Conservation (phyloP, 1,140 invertebrate species). For the Drosophila miranda region DNA sequence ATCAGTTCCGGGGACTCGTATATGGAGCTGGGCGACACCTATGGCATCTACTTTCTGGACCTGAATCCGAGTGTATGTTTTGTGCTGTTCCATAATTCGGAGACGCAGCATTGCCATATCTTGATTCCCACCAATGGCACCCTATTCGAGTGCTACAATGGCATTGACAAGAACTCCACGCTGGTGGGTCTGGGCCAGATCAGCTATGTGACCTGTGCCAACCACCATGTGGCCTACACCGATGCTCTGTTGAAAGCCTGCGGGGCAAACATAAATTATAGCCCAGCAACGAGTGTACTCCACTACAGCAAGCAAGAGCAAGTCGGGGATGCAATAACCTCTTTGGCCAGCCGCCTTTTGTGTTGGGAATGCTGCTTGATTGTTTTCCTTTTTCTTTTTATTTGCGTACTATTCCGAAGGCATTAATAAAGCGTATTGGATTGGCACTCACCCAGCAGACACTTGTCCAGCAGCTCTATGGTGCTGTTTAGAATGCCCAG, state of each 20-base stretch:
- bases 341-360: neutral
- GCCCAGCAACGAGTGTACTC: too few species aligned
- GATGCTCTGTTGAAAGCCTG: slow-evolving; percentile 3
- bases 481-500: slow-evolving; percentile 84
- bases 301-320: too few species aligned
- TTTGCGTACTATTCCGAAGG: neutral
- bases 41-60: slow-evolving; percentile 15
- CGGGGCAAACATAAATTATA: neutral
- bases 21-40: slow-evolving; percentile 5
- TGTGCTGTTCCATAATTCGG: slow-evolving; percentile 8
- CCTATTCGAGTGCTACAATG: slow-evolving; percentile 13
- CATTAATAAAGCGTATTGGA: neutral
- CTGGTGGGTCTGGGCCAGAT: slow-evolving; percentile 6
- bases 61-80: slow-evolving; percentile 10
- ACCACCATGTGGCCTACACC: slow-evolving; percentile 7
- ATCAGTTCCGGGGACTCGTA: neutral
- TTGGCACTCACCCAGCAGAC: slow-evolving; percentile 85
- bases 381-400: neutral
- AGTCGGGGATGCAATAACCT: slow-evolving; percentile 1
- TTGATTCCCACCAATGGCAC: slow-evolving; percentile 12
- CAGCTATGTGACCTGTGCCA: slow-evolving; percentile 4
- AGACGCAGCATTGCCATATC: neutral
- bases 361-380: neutral
- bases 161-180: slow-evolving; percentile 2
- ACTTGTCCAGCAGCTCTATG: slow-evolving; percentile 85